Base-by-base conservation (phyloP, 1,140 invertebrate genomes). In the Ceratoteleas bidentatus region DNA sequence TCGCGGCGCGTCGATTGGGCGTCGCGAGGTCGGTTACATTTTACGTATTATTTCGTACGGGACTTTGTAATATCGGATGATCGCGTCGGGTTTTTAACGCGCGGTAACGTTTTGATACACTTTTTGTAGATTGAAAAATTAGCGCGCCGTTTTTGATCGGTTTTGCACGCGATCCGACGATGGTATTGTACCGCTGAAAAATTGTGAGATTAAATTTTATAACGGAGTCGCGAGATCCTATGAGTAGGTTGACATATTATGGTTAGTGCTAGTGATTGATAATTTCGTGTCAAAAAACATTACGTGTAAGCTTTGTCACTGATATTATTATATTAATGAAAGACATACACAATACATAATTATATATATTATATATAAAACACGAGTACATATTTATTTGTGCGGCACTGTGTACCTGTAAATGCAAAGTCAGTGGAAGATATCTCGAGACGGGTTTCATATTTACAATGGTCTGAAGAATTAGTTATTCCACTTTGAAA, bases 141-240 rank as follows among this genome's bases (percentile, higher is more conserved):
- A 52, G 11, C n/a, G 34, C 47, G 38, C 14, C 13, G 8, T 75
- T 60, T 76, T 61, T 68, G 68, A 61, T 68, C 38, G 14, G 54
- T 76, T 68, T 68, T 60, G 9, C 61, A 75, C 33, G 40, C 16
- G 11, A 70, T 52, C 45, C 32, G 43, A 68, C 53, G 54, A 32
- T 58, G 34, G 50, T 68, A 58, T 77, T 69, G 64, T 38, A 38
- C 24, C 9, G 32, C 45, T 34, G 13, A 40, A 53, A 68, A 68
- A 53, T 40, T 64, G 68, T 68, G 76, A 79, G 76, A 79, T 79
- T 66, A 76, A 72, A 79, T 72, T 73, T 72, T 79, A 61, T 79
- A 66, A 78, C n/a, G 53, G 45, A 61, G 62, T 62, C 8, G 49
- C 33, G 38, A 61, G 34, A 60, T 60, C 24, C 10, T 65, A 53